Base-by-base conservation (phyloP, 2,113 vertebrate species). In the Crotalus horridus region DNA sequence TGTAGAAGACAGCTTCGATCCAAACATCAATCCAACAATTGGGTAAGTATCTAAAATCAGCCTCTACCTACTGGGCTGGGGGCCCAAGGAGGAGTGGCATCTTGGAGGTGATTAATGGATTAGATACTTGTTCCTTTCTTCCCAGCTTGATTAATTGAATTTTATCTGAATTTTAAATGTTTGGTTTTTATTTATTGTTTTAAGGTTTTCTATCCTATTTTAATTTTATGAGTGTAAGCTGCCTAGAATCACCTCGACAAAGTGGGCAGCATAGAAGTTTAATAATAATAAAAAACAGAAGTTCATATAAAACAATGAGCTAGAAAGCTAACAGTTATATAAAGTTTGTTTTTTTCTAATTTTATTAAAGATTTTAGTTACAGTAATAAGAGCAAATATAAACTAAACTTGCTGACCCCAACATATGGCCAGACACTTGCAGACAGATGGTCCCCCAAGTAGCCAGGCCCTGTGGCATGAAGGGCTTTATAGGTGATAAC, bases 11-110 rank as follows among this genome's bases (percentile, higher is more conserved):
- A 99, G 98, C 94, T 99, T 99, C 95, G 99, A 99, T 96, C 99
- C 99, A 51, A 99, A 99, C 94, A 99, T 99, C 95, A 99, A 99
- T 97, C 99, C 99, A 94, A 99, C 99, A n/a, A 99, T 99, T 96
- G 99, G 99, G 99, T 99, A 97, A 98, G 98, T 94, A 94, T 93
- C 51, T 88, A 81, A 94, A 87, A 33, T 29, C 61, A n/a, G 29
- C 29, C 64, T n/a, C 29, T 69, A 12, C 12, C 29, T 69, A 24
- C 64, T 69, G 64, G 29, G 2, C 64, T 69, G 64, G 29, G 12
- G 29, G 1, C 29, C 64, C 64, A 69, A 69, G 5, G 64, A n/a
- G 29, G 64, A 69, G 2, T n/a, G 64, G 4, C 29, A 69, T 69
- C 64, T 69, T 69, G n/a, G 64, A 69, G 29, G 13, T 69, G 29